Evolutionary conservation across 35 echinoderm and acorn worm genomes (phyloP).

Genomic region (Strongylocentrotus purpuratus): DNA sequence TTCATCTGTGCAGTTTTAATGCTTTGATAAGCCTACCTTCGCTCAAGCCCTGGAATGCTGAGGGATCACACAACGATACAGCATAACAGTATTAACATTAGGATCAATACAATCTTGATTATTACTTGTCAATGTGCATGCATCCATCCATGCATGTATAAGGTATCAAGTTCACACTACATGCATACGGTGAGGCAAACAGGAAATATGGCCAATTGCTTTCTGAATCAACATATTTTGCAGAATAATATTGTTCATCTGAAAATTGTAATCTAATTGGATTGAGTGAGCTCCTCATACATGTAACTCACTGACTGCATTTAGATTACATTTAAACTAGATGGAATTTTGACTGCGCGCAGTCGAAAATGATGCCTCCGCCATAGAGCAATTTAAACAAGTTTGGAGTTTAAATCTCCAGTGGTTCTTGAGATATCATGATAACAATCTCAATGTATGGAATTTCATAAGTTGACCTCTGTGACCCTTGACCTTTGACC

Average conservation of each 20-base stretch:
- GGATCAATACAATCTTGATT: background rate
- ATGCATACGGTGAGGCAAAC: background rate
- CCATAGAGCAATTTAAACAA: no score
- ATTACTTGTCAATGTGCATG: background rate
- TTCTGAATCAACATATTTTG: background rate
- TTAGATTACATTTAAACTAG: background rate
- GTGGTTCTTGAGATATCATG: no score
- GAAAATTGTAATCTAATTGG: background rate
- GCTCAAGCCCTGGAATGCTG: constrained; percentile 53
- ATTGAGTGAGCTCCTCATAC: background rate
- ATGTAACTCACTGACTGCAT: background rate
- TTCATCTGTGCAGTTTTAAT: background rate
- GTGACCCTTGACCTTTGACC: no score
- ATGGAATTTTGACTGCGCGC: no score
- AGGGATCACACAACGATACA: constrained; percentile 14
- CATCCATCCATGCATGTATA: background rate
- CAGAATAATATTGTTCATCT: background rate
- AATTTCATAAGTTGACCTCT: no score
- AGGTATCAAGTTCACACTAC: background rate
- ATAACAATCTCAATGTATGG: no score
- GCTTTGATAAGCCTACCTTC: constrained; percentile 19
- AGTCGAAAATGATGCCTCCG: no score
- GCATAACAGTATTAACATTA: constrained; percentile 33
- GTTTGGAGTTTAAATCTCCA: no score
- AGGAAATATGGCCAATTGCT: background rate